Base-by-base conservation (phyloP, 2,888 invertebrate species). In the Lasius platythorax region DNA sequence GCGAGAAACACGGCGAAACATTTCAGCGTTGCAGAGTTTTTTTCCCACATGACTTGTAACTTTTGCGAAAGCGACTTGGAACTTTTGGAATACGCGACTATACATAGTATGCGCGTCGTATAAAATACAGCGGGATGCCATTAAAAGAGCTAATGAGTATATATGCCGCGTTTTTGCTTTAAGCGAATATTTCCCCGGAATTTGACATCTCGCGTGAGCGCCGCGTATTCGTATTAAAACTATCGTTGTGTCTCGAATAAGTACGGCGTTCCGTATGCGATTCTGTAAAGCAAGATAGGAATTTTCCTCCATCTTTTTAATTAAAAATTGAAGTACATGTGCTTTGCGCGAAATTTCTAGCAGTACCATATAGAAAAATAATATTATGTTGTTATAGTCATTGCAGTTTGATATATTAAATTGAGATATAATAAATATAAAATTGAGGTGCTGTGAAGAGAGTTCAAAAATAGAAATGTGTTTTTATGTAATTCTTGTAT, bases 41-140 rank as follows among this genome's bases (percentile, higher is more conserved):
- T 85, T 85, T 75, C 83, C 74, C 84, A 85, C 37, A 68, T 85
- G 84, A 85, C 84, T 85, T 85, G 84, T 85, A 85, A 85, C 68
- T 85, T 85, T 50, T 56, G 50, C 68, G 64, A 75, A 64, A 83
- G 83, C 56, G 68, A 85, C 74, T 83, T 75, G 72, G 46, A 83
- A 66, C 50, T 83, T 83, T 67, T n/a, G 33, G 53, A 30, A 56
- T 74, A 64, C 50, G 50, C 66, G 33, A 18, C 18, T 5, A 18
- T 37, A 40, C 28, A 56, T 61, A 18, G 40, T 23, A 23, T 23
- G 37, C 58, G 23, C 33, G 12, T 46, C 28, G 33, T 56, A 56
- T 30, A 43, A 84, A 73, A 83, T 83, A 83, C 18, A 61, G 67
- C 50, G 73, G 67, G 72, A 74, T 61, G 67, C 56, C 58, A 74